Base-by-base conservation (phyloP, 2,113 vertebrate species). In the Calyptomena viridis region DNA sequence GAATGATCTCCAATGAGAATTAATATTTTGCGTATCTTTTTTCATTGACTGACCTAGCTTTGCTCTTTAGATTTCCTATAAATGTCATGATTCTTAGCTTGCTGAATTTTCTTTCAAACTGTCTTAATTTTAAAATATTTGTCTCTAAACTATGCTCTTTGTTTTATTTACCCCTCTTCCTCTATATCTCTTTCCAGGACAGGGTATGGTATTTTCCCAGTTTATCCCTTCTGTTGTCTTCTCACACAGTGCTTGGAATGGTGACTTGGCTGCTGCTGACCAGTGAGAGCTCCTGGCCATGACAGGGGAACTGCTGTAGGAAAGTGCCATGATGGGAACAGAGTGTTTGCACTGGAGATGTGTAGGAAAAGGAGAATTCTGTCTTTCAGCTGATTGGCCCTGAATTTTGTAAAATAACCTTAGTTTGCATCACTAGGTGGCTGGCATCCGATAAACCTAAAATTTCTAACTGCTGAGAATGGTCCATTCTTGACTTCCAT, bases 321-420 rank as follows among this genome's bases (percentile, higher is more conserved):
- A 11, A 19, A 44, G 5, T 0, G 0, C 33, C 9, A 0, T 10
- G 28, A 21, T 22, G 20, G 17, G 31, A 74, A 9, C 55, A 39
- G 12, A n/a, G 20, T 27, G 4, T 78, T 71, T 81, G 18, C 21
- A 0, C 3, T 62, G 35, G 44, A 77, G 13, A 74, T 30, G 2
- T 8, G 0, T 66, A 49, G 62, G 27, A 58, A 77, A 72, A 67
- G 30, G 31, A 79, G 23, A 42, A 55, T 67, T 73, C 27, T 73
- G 4, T 62, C 15, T 78, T 84, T 28, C 52, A 30, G 31, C 17
- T 33, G 14, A 3, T 52, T 46, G 18, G 33, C 40, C 30, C 42
- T 68, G 72, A 49, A 58, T 73, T 82, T 55, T 71, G 24, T 94
- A 9, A 37, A 90, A 16, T 50, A 46, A 8, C 23, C 1, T 0